Evolutionary conservation across 2,888 invertebrate species (phyloP), one percentile per base, ranked within the genome.

Genomic region (Pherbina coryleti): DNA sequence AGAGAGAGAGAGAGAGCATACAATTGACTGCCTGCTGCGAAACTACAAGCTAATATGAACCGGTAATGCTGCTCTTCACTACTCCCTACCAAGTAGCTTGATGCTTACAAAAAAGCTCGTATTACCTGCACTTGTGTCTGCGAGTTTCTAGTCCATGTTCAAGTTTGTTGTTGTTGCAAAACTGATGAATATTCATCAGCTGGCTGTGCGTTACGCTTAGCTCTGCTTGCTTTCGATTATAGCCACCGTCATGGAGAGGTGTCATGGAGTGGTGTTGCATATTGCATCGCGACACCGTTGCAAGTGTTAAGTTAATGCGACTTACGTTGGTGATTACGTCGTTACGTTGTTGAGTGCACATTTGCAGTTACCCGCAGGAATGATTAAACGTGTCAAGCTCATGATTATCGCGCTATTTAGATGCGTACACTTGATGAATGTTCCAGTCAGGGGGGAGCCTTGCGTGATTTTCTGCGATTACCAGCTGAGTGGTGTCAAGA

Each of bases 111-210:
- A 44, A 44, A 44, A 44, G 14, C 44, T 44, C 7, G 44, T 14
- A 44, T 11, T 44, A 44, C 44, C 44, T 44, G 44, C 44, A 44
- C 44, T 44, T 44, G 44, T 7, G 44, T 44, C 44, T 44, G n/a
- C n/a, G n/a, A n/a, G n/a, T n/a, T 1, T 44, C 37, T 2, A 44
- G 11, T 44, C 1, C 44, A 44, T 44, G 44, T 44, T 44, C 44
- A 44, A 11, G 19, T 17, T 69, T 69, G 69, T 44, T 51, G 51
- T 14, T 69, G 31, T 51, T 9, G 69, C n/a, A 51, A 19, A 25
- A 67, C 67, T 19, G 44, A 67, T 67, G 67, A n/a, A 67, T 67
- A 67, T 67, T 67, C 67, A 22, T 55, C 19, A 22, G 22, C 22
- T 55, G 11, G 19, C 55, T 19, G 22, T 55, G 22, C 55, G 55